A percentile compares a stretch with the other conserved stretches of the same genome.
These are phyloP conservation scores for Meteorus sp. DNA, from an alignment of 1,140 invertebrate species.

Conservation along the genomic window DNA sequence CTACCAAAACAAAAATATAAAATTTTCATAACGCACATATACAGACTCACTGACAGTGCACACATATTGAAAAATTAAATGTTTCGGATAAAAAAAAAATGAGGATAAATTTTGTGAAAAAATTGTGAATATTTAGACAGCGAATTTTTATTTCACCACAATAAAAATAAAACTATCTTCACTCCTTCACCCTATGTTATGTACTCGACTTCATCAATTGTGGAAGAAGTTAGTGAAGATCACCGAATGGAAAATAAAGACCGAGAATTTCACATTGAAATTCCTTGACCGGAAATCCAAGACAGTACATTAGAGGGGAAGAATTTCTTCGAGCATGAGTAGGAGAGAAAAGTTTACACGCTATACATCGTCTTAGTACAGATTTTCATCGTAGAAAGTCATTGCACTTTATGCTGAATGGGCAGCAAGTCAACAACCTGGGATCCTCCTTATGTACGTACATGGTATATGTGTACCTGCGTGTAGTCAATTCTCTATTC, in stretches of 20 bases:
- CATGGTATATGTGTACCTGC: conserved; percentile 20
- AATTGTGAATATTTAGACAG: no score
- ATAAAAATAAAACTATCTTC: no score
- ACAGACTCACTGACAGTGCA: no score
- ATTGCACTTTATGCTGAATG: conserved; percentile 58
- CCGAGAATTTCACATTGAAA: conserved; percentile 3
- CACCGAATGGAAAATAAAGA: no score
- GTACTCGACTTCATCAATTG: no score
- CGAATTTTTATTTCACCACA: no score
- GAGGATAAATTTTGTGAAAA: no score
- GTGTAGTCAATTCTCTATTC: conserved; percentile 20
- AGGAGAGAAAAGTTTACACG: conserved; percentile 22
- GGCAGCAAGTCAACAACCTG: conserved; percentile 56
- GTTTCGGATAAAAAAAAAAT: no score
- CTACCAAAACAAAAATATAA: not conserved
- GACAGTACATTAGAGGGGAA: not conserved
- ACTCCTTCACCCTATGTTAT: no score
- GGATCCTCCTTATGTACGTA: conserved; percentile 29
- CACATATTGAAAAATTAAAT: no score
- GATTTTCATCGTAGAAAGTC: conserved; percentile 53
- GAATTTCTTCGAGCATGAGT: conserved; percentile 11
- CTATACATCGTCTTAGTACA: conserved; percentile 40
- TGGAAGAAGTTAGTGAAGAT: conserved; percentile 2
- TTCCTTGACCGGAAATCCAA: conserved; percentile 17
- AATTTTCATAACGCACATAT: not conserved